Base-by-base conservation (phyloP, 2,888 invertebrate genomes). In the Microplitis deprimator region DNA sequence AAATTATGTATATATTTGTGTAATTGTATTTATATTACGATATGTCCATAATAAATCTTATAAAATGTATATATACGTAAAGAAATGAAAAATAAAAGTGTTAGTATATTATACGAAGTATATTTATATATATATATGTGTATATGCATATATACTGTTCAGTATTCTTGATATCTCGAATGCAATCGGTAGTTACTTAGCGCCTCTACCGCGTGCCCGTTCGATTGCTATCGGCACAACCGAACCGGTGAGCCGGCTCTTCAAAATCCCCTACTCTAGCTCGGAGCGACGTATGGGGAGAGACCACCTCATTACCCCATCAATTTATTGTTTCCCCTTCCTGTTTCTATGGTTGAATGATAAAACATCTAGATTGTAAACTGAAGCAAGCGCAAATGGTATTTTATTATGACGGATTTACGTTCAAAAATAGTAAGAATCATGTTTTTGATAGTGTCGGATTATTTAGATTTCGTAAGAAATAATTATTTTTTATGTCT, bases 101-200 rank as follows among this genome's bases (percentile, higher is more conserved):
- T 50, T 5, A 69, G 40, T 13, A 50, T 40, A 69, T 69, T 20
- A 69, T 20, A 69, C 62, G 68, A 59, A 68, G 70, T 78, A 72
- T 29, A 59, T 67, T 40, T 17, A 50, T 17, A 73, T 59, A 71
- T 64, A 68, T 29, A 1, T 20, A 20, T n/a, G n/a, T n/a, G n/a
- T 20, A 20, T 20, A 29, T 4, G 4, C 4, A 29, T 79, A 78
- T 79, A 75, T 79, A 79, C 70, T 72, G 74, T 76, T 73, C 68
- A 74, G 72, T 71, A 41, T 79, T 73, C 72, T 70, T 77, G 76
- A 77, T 71, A 88, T 88, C 87, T 81, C 64, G 83, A 84, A 85
- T 84, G 83, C 84, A 85, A 88, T 89, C 89, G 85, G 86, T 86
- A 87, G 88, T 89, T 88, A 88, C 87, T 88, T 88, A 88, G 87